phyloP scores from a whole-genome alignment of 2,797 vertebrate species.

The Falco novaeseelandiae region DNA sequence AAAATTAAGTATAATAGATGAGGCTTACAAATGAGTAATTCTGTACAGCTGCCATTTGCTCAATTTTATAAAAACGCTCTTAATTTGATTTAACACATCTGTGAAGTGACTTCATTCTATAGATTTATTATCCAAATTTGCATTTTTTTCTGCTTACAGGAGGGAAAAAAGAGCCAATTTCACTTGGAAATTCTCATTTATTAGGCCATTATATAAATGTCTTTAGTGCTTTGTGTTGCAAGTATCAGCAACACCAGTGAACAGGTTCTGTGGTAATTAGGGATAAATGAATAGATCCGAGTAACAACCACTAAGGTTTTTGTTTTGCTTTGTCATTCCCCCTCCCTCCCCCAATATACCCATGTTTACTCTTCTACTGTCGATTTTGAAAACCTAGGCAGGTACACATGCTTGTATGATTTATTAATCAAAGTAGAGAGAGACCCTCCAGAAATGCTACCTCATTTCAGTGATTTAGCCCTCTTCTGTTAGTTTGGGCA shows the following conservation, averaged over 20 bases:
- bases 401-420: neutral
- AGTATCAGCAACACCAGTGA: neutral
- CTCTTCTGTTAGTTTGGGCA: neutral
- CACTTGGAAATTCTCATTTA: slow-evolving; percentile 13
- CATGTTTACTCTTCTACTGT: neutral
- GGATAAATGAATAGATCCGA: neutral
- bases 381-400: neutral
- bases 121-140: slow-evolving; percentile 56
- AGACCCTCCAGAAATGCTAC: neutral
- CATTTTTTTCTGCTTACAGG: slow-evolving; percentile 55
- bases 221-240: slow-evolving; percentile 2
- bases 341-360: neutral
- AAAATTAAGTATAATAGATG: slow-evolving; percentile 64
- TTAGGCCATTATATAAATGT: slow-evolving; percentile 34
- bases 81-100: slow-evolving; percentile 70
- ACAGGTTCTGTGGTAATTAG: neutral
- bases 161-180: neutral
- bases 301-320: neutral
- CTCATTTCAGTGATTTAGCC: neutral
- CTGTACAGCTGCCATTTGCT: slow-evolving; percentile 62
- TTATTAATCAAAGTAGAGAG: neutral
- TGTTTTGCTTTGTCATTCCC: neutral
- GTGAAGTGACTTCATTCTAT: slow-evolving; percentile 60
- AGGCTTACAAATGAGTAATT: slow-evolving; percentile 56
- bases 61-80: slow-evolving; percentile 46